Base-by-base conservation (phyloP, 2,113 vertebrate species). In the Cnemophilus loriae region DNA sequence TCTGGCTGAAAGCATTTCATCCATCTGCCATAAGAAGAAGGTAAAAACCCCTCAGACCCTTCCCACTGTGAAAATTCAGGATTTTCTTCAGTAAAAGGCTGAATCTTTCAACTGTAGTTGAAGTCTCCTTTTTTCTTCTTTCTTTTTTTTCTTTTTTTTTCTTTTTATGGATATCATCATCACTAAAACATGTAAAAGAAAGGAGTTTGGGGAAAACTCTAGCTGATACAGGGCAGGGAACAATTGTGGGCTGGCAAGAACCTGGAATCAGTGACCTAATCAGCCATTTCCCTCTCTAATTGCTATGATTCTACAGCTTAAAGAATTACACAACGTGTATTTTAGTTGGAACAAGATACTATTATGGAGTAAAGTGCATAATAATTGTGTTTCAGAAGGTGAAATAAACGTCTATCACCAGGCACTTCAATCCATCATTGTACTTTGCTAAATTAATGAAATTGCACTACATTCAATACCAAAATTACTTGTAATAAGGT, bases 291-390 rank as follows among this genome's bases (percentile, higher is more conserved):
- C 52, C 73, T 81, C 76, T 91, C 83, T 96, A 96, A 96, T 95
- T 95, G 69, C 93, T 60, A 32, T 75, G 88, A 94, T 89, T 96
- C 95, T 87, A 50, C 6, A n/a, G 90, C 87, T 93, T 94, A 87
- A 93, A 86, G 90, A 96, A 93, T 93, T 94, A 87, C 49, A 81
- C 61, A 78, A 88, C 0, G 6, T 89, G 83, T 96, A 84, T 96
- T 96, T 97, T 90, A 93, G 80, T 95, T 97, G 96, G 95, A 97
- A 94, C 69, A 50, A 84, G 96, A 94, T 57, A 81, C 86, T 78
- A 84, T 89, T 95, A 96, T 87, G 96, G 93, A 95, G 90, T 89
- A 95, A 97, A 97, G 96, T 95, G 88, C 90, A 46, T 96, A 94
- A 92, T 97, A 93, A 97, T 96, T 96, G 92, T 96, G 86, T 94